Conservation (phyloP, 2,113 vertebrate species). For the Pampusana beccarii region DNA sequence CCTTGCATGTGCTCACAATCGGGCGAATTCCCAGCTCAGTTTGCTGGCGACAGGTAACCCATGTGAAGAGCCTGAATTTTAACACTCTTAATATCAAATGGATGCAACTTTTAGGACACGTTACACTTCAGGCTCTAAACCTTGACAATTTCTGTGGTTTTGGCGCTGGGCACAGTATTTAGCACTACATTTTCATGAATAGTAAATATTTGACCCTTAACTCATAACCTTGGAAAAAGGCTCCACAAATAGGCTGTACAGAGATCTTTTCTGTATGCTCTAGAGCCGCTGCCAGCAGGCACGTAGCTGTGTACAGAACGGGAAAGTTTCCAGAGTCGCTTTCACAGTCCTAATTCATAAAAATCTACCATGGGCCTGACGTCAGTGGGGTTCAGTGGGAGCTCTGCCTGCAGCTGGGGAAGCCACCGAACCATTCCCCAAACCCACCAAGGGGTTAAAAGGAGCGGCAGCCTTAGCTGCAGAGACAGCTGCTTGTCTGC, state of each 20-base stretch:
- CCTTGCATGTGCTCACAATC: background rate
- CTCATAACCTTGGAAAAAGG: background rate
- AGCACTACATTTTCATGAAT: background rate
- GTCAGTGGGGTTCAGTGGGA: background rate
- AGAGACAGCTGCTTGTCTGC: background rate
- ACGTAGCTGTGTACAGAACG: background rate
- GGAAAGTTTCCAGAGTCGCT: background rate
- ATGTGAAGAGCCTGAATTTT: background rate
- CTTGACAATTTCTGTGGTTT: background rate
- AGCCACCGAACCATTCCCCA: background rate
- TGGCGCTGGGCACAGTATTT: background rate
- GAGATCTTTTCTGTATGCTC: background rate
- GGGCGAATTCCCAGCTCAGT: background rate
- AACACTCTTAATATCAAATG: background rate
- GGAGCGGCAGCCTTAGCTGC: background rate
- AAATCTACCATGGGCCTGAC: background rate
- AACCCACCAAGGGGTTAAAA: background rate
- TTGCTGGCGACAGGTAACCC: rapidly evolving
- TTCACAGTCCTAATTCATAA: conserved; percentile 27
- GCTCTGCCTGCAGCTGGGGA: background rate
- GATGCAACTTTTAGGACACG: background rate
- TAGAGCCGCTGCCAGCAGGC: background rate
- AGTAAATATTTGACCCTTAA: conserved; percentile 26
- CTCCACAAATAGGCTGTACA: background rate
- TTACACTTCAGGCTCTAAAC: background rate